Evolutionary conservation across 2,888 invertebrate species (phyloP).

Genomic region (Yponomeuta malinellus): DNA sequence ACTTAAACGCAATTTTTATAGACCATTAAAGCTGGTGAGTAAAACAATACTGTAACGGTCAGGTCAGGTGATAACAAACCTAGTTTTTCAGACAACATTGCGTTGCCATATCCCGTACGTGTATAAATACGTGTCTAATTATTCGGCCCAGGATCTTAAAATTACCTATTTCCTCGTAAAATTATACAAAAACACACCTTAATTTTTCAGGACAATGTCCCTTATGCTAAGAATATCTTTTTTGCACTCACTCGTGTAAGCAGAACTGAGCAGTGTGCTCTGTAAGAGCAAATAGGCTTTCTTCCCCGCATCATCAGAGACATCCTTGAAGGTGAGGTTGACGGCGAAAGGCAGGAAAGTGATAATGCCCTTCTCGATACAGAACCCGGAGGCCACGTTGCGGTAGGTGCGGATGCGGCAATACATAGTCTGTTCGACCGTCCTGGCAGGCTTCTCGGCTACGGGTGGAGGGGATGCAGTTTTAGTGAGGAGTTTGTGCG

Average conservation of each 20-base stretch:
- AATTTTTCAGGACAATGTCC: too few relatives aligned
- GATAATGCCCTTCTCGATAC: constrained; percentile 75
- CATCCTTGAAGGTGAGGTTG: constrained; percentile 80
- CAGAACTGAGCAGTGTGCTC: constrained; percentile 83
- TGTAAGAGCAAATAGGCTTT: constrained; percentile 81
- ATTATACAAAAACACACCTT: too few relatives aligned
- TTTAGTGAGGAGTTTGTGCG: too few relatives aligned
- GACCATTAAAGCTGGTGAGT: too few relatives aligned
- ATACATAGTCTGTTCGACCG: constrained; percentile 40
- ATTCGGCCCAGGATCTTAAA: too few relatives aligned
- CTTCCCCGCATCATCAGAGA: constrained; percentile 64
- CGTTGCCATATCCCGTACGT: too few relatives aligned
- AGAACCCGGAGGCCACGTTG: constrained; percentile 76
- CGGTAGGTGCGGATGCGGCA: constrained; percentile 79
- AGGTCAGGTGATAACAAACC: too few relatives aligned
- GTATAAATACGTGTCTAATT: too few relatives aligned
- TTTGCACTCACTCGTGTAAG: constrained; percentile 82
- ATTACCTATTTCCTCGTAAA: too few relatives aligned
- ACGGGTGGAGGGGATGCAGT: background rate
- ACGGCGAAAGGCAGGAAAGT: constrained; percentile 83
- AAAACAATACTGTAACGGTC: too few relatives aligned
- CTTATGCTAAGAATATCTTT: background rate
- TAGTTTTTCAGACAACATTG: too few relatives aligned
- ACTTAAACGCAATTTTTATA: too few relatives aligned
- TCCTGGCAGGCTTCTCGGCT: constrained; percentile 27